Evolutionary conservation across 1,140 invertebrate species (phyloP).

Genomic region (Drosophila parvula): DNA sequence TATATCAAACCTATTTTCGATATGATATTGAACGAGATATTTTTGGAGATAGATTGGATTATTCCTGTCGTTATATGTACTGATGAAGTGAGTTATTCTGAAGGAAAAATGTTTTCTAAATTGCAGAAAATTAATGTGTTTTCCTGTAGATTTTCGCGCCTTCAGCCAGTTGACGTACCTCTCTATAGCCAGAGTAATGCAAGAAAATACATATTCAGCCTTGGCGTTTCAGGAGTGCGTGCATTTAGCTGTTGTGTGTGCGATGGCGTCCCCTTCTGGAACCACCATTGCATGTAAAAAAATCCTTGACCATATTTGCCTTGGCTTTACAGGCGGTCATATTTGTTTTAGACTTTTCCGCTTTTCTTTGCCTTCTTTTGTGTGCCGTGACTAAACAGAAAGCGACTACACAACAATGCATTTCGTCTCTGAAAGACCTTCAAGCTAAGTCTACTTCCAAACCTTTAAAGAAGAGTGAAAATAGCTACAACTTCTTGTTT

Average conservation of each 20-base stretch:
- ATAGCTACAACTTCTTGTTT: slow-evolving; percentile 1
- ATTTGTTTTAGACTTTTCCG: slow-evolving; percentile 22
- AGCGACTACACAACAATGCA: slow-evolving; percentile 14
- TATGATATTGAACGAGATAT: too few relatives aligned
- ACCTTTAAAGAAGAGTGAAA: slow-evolving; percentile 7
- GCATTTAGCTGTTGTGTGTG: slow-evolving; percentile 14
- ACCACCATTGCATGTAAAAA: slow-evolving; percentile 22
- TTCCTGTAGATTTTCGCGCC: too few relatives aligned
- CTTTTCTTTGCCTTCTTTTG: slow-evolving; percentile 20
- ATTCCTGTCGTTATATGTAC: too few relatives aligned
- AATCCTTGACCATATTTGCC: slow-evolving; percentile 23
- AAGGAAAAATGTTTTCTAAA: too few relatives aligned
- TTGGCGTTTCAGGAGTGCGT: slow-evolving; percentile 19
- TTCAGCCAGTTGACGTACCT: background rate
- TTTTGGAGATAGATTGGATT: too few relatives aligned
- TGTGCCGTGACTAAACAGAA: slow-evolving; percentile 17
- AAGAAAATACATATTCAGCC: slow-evolving; percentile 16
- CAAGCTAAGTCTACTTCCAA: background rate
- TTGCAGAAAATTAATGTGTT: too few relatives aligned
- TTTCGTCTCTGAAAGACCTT: slow-evolving; percentile 13
- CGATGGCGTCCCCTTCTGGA: slow-evolving; percentile 12
- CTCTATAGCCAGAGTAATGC: background rate
- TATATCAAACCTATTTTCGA: too few relatives aligned
- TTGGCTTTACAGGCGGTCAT: slow-evolving; percentile 22
- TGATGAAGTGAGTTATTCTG: too few relatives aligned